These are phyloP conservation scores for Tethea ocularis DNA, from an alignment of 2,888 invertebrate species.

Conservation along the genomic window DNA sequence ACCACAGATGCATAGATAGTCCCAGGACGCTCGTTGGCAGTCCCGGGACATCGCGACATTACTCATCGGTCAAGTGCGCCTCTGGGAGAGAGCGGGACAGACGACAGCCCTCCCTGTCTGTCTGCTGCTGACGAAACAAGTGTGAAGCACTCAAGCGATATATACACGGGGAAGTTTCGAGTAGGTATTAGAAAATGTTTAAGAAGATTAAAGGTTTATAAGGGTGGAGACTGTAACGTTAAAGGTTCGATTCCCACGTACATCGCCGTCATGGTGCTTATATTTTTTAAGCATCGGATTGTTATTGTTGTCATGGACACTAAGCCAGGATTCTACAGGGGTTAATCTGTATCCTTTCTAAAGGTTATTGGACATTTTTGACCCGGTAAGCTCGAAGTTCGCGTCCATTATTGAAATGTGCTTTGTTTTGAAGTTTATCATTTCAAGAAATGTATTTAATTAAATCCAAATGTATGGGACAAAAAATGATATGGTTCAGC, in stretches of 20 bases:
- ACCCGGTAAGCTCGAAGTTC: too few relatives aligned
- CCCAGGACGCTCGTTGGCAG: slow-evolving; percentile 47
- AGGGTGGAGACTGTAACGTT: background rate
- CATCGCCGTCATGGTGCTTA: background rate
- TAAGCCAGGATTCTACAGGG: too few relatives aligned
- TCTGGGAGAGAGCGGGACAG: slow-evolving; percentile 1
- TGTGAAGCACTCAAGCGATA: background rate
- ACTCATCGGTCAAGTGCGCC: slow-evolving; percentile 60
- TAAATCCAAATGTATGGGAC: too few relatives aligned
- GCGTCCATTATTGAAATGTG: too few relatives aligned
- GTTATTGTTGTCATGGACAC: too few relatives aligned
- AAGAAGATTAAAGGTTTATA: background rate
- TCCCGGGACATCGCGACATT: slow-evolving; percentile 49
- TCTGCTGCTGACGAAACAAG: slow-evolving; percentile 4
- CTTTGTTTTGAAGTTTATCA: too few relatives aligned
- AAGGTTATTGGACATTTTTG: too few relatives aligned
- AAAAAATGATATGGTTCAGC: too few relatives aligned
- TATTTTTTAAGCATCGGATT: background rate
- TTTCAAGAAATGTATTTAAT: too few relatives aligned
- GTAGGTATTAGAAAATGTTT: slow-evolving; percentile 3
- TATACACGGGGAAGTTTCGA: background rate
- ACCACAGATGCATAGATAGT: slow-evolving; percentile 27
- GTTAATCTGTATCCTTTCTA: too few relatives aligned
- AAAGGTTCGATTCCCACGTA: background rate
- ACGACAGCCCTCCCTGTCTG: background rate